A percentile compares a stretch with the other conserved stretches of the same genome.
Conservation (phyloP, 2,888 invertebrate species). For the Pseudanteris insignis region DNA sequence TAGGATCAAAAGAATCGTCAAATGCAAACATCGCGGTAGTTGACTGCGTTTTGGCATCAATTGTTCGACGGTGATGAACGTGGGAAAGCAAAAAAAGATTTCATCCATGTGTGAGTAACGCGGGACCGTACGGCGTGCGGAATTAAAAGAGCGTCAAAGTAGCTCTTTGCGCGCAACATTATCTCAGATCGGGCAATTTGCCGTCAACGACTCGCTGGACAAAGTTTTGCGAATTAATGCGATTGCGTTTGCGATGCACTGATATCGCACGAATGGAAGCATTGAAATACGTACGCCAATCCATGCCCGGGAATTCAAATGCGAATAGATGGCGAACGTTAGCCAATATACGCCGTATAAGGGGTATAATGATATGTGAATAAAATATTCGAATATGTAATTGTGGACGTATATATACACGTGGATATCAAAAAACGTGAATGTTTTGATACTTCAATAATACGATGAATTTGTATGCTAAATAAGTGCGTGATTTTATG, state of each 20-base stretch:
- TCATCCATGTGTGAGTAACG: slow-evolving; percentile 23
- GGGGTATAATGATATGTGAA: no score
- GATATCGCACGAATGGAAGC: slow-evolving; percentile 21
- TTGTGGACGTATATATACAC: no score
- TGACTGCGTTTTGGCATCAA: slow-evolving; percentile 5
- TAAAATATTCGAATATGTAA: no score
- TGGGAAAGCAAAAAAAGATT: slow-evolving; percentile 35
- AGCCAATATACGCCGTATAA: no score
- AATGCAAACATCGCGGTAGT: background rate
- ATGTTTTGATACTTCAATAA: no score
- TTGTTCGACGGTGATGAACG: slow-evolving; percentile 20
- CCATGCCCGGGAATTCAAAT: no score
- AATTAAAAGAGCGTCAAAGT: slow-evolving; percentile 37
- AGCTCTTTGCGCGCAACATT: slow-evolving; percentile 20
- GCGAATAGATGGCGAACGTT: no score
- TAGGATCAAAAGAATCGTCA: no score
- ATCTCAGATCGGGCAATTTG: slow-evolving; percentile 29
- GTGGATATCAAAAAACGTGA: no score
- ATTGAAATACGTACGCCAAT: background rate
- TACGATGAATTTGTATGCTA: no score
- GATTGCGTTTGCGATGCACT: slow-evolving; percentile 17
- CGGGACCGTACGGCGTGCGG: slow-evolving; percentile 12
- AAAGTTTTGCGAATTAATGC: slow-evolving; percentile 36
- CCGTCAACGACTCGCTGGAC: slow-evolving; percentile 25
- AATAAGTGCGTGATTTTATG: no score